phyloP scores from a whole-genome alignment of 1,140 invertebrate genomes.

The Aradophagus sp. region DNA sequence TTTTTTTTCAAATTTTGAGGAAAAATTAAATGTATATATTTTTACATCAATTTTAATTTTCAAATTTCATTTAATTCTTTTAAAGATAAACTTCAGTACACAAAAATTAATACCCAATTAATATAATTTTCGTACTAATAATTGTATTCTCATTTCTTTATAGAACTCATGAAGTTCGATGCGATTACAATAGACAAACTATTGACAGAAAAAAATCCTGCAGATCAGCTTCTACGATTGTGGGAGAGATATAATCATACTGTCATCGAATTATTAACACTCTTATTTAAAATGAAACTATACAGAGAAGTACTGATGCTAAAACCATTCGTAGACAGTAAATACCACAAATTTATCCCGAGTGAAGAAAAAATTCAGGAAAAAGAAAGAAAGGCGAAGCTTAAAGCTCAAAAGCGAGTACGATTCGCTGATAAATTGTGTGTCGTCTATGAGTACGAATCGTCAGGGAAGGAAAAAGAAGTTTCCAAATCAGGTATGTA shows the following conservation, averaged over 20 bases:
- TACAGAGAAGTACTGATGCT: not conserved
- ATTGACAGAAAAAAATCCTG: not conserved
- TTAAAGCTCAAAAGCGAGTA: not conserved
- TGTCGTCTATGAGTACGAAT: no score
- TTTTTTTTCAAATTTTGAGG: no score
- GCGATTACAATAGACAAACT: not conserved
- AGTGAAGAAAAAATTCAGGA: not conserved
- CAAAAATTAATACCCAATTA: no score
- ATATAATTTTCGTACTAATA: no score
- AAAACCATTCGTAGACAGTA: not conserved
- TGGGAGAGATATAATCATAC: not conserved
- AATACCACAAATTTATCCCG: conserved; percentile 1
- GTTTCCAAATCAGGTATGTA: no score
- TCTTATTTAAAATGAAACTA: not conserved
- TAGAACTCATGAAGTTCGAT: conserved; percentile 1
- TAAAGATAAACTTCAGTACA: no score
- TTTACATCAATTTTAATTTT: no score
- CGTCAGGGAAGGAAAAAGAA: no score
- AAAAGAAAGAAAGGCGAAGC: not conserved
- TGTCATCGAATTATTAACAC: not conserved
- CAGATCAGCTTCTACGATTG: not conserved
- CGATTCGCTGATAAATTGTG: no score
- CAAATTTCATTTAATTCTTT: no score
- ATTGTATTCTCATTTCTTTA: no score
- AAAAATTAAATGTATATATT: no score